Evolutionary conservation across 2,797 vertebrate genomes (phyloP), one percentile per base, ranked within the genome.

Genomic region (Danio kyathit): DNA sequence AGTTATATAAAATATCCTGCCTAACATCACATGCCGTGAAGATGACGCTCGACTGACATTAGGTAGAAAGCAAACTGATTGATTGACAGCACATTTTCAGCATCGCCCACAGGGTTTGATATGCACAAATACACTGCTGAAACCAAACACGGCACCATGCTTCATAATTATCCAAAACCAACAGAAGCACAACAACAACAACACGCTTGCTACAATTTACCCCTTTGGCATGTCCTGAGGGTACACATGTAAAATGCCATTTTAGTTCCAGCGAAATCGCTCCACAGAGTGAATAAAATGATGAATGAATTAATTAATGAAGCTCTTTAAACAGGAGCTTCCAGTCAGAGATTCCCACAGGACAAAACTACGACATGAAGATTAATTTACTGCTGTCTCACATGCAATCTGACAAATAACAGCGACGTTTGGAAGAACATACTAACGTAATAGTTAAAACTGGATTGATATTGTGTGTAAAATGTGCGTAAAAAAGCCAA

Each of bases 251-350:
- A 46, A 56, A 66, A 56, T 59, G 14, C 12, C 12, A 43, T 61
- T 79, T 70, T 11, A 51, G 66, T 41, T 61, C n/a, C n/a, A 61
- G 12, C 51, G n/a, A 79, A 71, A 61, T 61, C 12, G 4, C 56
- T 41, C 52, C 69, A 71, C 46, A 70, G 60, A 79, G 56, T 11
- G 1, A 21, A 60, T 43, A 21, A 51, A 57, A 38, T 48, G 52
- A 59, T 75, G 12, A 76, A 67, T 49, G 2, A 70, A 78, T 60
- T 10, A 51, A 79, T 71, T 61, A 79, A 71, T 19, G 44, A 61
- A 61, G 12, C 29, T 48, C 46, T 79, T 60, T 56, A 43, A 70
- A 79, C 21, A 57, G 17, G 43, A 69, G 41, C 64, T 54, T 75
- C 11, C 59, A 63, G 59, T 61, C 17, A 43, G 56, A 61, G 16